Conservation (phyloP, 2,113 vertebrate species). For the Oreochromis tanganicae region DNA sequence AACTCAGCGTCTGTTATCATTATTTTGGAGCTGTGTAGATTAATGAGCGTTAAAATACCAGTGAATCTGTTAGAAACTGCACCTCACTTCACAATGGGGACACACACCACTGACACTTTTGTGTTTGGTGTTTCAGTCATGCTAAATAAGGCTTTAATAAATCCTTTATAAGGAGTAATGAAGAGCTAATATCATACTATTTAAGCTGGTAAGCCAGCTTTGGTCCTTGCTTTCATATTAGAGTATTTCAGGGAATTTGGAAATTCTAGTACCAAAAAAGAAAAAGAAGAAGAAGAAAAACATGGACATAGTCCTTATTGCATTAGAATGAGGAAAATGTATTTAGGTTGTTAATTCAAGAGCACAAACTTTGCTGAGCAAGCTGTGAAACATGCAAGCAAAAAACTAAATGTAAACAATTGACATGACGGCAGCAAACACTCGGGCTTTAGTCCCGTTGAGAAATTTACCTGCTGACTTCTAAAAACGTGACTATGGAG, state of each 20-base stretch:
- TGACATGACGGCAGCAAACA: background rate
- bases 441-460: background rate
- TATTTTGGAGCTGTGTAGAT: background rate
- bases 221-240: background rate
- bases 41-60: background rate
- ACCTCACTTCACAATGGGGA: background rate
- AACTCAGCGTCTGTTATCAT: background rate
- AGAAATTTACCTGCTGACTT: background rate
- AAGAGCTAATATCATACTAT: background rate
- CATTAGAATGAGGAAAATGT: background rate
- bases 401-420: background rate
- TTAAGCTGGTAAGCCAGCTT: background rate
- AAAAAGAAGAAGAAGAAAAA: background rate
- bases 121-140: background rate
- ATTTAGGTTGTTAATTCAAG: background rate
- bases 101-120: background rate
- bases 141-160: background rate
- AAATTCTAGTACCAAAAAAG: background rate
- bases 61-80: background rate
- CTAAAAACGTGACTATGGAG: background rate
- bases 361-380: background rate
- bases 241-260: background rate
- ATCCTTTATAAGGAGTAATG: background rate
- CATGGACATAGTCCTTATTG: background rate
- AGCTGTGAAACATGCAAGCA: background rate